Evolutionary conservation across 1,140 invertebrate genomes (phyloP), one percentile per base, ranked within the genome.

Genomic region (Drosophila prosaltans): DNA sequence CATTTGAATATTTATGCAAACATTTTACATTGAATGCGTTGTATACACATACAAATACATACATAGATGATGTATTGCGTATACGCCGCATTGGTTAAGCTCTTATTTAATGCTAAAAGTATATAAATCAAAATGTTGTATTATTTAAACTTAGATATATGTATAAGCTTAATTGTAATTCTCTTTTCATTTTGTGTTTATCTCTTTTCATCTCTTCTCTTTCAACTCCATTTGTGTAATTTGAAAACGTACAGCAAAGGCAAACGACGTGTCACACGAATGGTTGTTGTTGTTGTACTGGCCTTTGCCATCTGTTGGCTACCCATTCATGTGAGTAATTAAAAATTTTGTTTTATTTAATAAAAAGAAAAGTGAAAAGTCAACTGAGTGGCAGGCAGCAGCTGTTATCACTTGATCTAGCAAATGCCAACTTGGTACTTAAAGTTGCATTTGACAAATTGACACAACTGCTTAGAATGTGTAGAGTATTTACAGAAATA

Each of bases 291-390:
- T 24, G 98, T 99, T 11, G 97, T 99, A 0, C 95, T 97, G 24
- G 98, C 98, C 36, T 99, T 99, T 92, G 98, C 98, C 8, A 93
- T 98, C 40, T 99, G 98, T 93, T 99, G 98, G 98, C 95, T 97
- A 80, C 98, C 98, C 1, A 97, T 99, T 85, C 98, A 98, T 94
- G 95, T 97, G 73, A 94, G 94, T 88, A 59, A 59, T 59, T 16
- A 40, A 6, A 32, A 61, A 43, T 21, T 30, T 30, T 30, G 2
- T 30, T 2, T 30, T 30, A 30, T 30, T 30, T 30, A 30, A 2
- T 30, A 4, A 2, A 30, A 30, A 28, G 7, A 24, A 41, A 10
- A 41, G 10, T 16, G 16, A 16, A 16, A 16, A 16, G 16, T 16
- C 16, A 16, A 16, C 16, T 16, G 16, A 16, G 16, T 16, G 40